Conservation (phyloP, 2,797 vertebrate genomes). For the Antennarius maculatus region DNA sequence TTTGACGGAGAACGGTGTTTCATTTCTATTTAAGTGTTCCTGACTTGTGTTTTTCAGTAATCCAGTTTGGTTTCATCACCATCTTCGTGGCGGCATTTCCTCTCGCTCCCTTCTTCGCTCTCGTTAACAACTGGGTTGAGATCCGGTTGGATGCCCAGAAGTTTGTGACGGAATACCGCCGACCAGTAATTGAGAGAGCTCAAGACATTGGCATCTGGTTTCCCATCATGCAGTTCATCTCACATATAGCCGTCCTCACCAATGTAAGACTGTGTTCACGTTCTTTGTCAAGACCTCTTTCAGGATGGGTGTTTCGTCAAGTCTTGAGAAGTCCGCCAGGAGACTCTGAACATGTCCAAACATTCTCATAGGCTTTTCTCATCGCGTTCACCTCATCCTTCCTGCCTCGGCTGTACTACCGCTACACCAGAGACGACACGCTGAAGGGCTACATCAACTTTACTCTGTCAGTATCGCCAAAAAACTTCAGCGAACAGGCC, state of each 20-base stretch:
- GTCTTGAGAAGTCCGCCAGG: too few species aligned
- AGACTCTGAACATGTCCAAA: neutral
- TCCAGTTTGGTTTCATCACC: slow-evolving; percentile 87
- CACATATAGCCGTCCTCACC: slow-evolving; percentile 75
- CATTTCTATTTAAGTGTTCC: neutral
- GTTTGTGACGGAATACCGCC: slow-evolving; percentile 81
- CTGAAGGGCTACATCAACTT: slow-evolving; percentile 80
- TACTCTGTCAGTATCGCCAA: slow-evolving; percentile 76
- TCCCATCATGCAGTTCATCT: slow-evolving; percentile 79
- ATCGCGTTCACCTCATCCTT: slow-evolving; percentile 85
- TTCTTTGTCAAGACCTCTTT: neutral
- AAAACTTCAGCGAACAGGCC: slow-evolving; percentile 48
- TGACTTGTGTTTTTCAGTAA: slow-evolving; percentile 54
- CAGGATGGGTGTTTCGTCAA: neutral
- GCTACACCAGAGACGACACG: slow-evolving; percentile 68
- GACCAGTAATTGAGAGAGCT: slow-evolving; percentile 78
- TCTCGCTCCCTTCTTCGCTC: slow-evolving; percentile 81
- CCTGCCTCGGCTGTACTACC: slow-evolving; percentile 77
- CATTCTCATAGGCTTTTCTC: slow-evolving; percentile 79
- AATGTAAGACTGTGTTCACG: slow-evolving; percentile 69
- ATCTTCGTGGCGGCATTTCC: slow-evolving; percentile 85
- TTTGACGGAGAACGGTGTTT: neutral
- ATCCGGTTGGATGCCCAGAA: slow-evolving; percentile 82
- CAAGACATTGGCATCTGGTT: slow-evolving; percentile 84
- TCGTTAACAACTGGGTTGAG: slow-evolving; percentile 85